These are phyloP conservation scores for Poicephalus gulielmi DNA, from an alignment of 2,113 vertebrate genomes.

Conservation along the genomic window DNA sequence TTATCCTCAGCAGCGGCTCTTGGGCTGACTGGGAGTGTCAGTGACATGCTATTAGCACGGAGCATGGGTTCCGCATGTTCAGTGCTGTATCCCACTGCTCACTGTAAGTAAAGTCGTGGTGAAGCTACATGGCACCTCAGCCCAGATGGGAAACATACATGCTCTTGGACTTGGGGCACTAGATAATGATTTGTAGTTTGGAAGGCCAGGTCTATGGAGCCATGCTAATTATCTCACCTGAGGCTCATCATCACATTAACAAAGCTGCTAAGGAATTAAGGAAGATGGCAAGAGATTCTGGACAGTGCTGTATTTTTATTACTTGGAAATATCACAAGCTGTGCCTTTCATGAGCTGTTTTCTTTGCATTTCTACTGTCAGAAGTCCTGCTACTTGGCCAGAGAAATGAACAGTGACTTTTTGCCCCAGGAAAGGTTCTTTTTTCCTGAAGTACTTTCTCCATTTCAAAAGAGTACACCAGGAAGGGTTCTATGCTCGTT, in stretches of 20 bases:
- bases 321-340: background rate
- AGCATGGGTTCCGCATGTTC: accelerated
- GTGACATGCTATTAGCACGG: background rate
- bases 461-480: background rate
- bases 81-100: background rate
- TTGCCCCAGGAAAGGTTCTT: background rate
- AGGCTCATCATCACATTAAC: background rate
- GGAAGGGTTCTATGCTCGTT: background rate
- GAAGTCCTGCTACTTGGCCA: background rate
- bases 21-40: accelerated
- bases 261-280: background rate
- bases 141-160: background rate
- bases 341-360: background rate
- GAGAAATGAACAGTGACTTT: background rate
- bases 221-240: background rate
- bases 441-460: background rate
- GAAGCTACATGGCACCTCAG: background rate
- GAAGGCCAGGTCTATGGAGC: background rate
- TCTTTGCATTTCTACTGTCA: background rate
- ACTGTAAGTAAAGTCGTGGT: accelerated
- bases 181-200: background rate
- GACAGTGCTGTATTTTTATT: background rate
- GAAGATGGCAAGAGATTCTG: background rate
- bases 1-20: background rate
- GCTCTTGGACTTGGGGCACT: background rate